Evolutionary conservation across 2,113 vertebrate genomes (phyloP).

Genomic region (Irena cyanogastra): DNA sequence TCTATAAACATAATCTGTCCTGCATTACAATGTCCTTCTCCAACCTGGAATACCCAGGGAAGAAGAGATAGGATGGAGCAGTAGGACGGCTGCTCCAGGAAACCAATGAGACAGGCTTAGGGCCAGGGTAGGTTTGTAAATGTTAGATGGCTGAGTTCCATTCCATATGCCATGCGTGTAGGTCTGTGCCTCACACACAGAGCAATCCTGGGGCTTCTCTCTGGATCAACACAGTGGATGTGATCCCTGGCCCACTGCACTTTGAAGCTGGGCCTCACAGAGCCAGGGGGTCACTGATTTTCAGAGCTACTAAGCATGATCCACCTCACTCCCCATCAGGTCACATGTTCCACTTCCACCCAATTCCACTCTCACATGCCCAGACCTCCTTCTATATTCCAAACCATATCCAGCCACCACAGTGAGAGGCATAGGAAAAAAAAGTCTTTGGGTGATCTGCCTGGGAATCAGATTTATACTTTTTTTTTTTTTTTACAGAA

Average conservation of each 20-base stretch:
- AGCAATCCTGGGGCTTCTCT: background rate
- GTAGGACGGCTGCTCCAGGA: background rate
- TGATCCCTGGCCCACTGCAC: no score
- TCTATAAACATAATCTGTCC: background rate
- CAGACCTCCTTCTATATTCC: background rate
- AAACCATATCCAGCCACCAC: background rate
- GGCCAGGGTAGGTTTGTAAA: background rate
- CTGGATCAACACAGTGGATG: accelerated
- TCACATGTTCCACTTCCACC: background rate
- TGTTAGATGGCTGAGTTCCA: background rate
- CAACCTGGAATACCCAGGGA: background rate
- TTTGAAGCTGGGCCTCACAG: background rate
- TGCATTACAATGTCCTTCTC: background rate
- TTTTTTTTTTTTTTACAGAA: background rate
- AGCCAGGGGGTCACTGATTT: background rate
- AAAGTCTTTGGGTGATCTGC: background rate
- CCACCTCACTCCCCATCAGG: accelerated
- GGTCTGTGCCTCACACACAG: background rate
- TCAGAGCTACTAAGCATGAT: background rate
- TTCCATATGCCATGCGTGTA: background rate
- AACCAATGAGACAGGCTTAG: background rate
- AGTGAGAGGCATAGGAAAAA: background rate
- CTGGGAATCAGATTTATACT: background rate
- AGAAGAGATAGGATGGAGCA: background rate
- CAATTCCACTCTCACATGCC: background rate